These are phyloP conservation scores for Phragmatobia fuliginosa DNA, from an alignment of 2,888 invertebrate species.

Conservation along the genomic window DNA sequence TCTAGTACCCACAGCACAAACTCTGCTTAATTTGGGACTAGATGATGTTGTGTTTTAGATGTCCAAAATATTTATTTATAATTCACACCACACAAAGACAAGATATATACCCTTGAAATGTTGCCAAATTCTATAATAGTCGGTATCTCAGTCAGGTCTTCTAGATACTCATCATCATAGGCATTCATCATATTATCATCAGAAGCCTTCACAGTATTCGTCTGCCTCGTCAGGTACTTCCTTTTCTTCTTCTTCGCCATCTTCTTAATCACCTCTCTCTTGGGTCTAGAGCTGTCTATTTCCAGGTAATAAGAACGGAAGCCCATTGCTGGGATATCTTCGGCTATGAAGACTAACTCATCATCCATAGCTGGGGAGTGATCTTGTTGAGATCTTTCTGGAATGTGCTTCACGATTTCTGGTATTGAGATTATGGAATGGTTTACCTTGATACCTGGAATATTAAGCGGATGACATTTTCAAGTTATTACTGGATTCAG, in stretches of 20 bases:
- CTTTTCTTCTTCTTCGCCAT: slow-evolving; percentile 54
- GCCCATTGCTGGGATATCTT: slow-evolving; percentile 89
- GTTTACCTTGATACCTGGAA: slow-evolving; percentile 82
- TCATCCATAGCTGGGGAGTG: slow-evolving; percentile 49
- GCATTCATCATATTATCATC: slow-evolving; percentile 43
- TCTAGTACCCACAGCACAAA: too few species aligned
- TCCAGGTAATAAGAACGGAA: slow-evolving; percentile 87
- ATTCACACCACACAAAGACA: too few species aligned
- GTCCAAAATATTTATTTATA: too few species aligned
- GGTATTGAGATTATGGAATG: slow-evolving; percentile 89
- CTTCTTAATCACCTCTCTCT: slow-evolving; percentile 59
- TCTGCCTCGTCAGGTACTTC: slow-evolving; percentile 58
- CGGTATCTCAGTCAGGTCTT: slow-evolving; percentile 31
- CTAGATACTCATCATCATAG: slow-evolving; percentile 44
- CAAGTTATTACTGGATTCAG: too few species aligned
- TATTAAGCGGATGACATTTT: too few species aligned
- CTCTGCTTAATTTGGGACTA: too few species aligned
- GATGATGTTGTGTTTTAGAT: too few species aligned
- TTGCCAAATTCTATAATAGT: slow-evolving; percentile 19
- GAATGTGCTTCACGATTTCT: slow-evolving; percentile 79
- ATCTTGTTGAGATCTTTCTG: slow-evolving; percentile 71
- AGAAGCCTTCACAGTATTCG: slow-evolving; percentile 42
- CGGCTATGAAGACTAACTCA: slow-evolving; percentile 90
- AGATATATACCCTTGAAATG: not conserved
- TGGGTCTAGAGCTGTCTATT: slow-evolving; percentile 17